A percentile compares a stretch with the other conserved stretches of the same genome.
These are phyloP conservation scores for Anableps anableps DNA, from an alignment of 2,797 vertebrate genomes.

Conservation along the genomic window DNA sequence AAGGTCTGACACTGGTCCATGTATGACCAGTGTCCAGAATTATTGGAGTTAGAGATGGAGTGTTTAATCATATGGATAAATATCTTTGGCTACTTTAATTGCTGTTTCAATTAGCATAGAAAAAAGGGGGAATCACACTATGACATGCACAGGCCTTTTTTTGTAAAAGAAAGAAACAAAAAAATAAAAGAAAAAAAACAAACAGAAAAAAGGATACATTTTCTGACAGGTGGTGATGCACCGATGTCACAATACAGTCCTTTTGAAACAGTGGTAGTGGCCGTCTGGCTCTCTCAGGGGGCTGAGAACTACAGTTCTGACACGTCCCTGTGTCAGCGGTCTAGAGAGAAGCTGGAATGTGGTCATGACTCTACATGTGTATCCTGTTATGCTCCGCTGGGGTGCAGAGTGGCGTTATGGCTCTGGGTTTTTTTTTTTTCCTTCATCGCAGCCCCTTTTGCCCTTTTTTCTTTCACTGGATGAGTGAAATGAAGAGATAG, in stretches of 20 bases:
- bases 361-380: constrained; percentile 71
- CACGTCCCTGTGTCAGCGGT: constrained; percentile 70
- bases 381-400: constrained; percentile 54
- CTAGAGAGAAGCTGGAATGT: constrained; percentile 67
- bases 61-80: background rate
- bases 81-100: background rate
- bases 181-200: background rate
- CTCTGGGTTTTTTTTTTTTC: background rate
- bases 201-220: constrained; percentile 2
- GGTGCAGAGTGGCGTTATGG: constrained; percentile 52
- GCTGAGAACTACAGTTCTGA: constrained; percentile 57
- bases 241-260: constrained; percentile 30
- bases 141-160: background rate
- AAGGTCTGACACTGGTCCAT: background rate
- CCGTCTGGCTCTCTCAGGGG: constrained; percentile 47
- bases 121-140: background rate
- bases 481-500: constrained; percentile 28
- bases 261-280: constrained; percentile 52
- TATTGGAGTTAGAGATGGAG: too few relatives aligned
- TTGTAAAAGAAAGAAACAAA: background rate
- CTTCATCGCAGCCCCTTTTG: constrained; percentile 7
- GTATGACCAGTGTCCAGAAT: too few relatives aligned
- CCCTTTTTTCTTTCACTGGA: constrained; percentile 11
- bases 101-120: background rate
- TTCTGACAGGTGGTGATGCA: constrained; percentile 37